phyloP scores from a whole-genome alignment of 2,888 invertebrate genomes.

The Eristalinus aeneus region DNA sequence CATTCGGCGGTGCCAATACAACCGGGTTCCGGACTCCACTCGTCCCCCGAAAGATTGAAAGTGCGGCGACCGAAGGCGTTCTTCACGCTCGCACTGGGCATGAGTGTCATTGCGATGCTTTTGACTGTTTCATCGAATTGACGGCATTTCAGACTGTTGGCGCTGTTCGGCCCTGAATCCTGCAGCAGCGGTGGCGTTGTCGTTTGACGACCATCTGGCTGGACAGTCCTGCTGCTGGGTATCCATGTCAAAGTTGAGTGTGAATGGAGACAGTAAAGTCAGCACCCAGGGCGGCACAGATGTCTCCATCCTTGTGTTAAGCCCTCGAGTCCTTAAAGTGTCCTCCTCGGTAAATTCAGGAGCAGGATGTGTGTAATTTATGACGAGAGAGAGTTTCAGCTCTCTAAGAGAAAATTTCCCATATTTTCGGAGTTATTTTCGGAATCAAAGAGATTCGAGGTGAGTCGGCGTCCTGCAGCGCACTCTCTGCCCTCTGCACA shows the following conservation, averaged over 20 bases:
- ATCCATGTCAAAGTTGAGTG: slow-evolving; percentile 54
- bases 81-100: too few relatives aligned
- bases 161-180: slow-evolving; percentile 33
- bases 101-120: slow-evolving; percentile 44
- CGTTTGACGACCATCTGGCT: background rate
- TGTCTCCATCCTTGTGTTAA: slow-evolving; percentile 21
- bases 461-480: slow-evolving; percentile 48
- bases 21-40: background rate
- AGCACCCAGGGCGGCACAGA: background rate
- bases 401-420: slow-evolving; percentile 65
- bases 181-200: slow-evolving; percentile 2
- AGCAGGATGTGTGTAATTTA: slow-evolving; percentile 47
- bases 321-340: slow-evolving; percentile 52
- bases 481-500: background rate
- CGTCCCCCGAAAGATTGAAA: background rate
- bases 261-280: slow-evolving; percentile 26
- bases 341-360: slow-evolving; percentile 32
- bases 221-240: background rate
- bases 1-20: slow-evolving; percentile 48
- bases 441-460: slow-evolving; percentile 60
- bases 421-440: slow-evolving; percentile 62
- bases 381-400: background rate
- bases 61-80: too few relatives aligned
- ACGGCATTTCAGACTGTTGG: slow-evolving; percentile 57
- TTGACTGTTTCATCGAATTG: slow-evolving; percentile 56